Evolutionary conservation across 1,140 invertebrate genomes (phyloP).

Genomic region (Colletes gigas): DNA sequence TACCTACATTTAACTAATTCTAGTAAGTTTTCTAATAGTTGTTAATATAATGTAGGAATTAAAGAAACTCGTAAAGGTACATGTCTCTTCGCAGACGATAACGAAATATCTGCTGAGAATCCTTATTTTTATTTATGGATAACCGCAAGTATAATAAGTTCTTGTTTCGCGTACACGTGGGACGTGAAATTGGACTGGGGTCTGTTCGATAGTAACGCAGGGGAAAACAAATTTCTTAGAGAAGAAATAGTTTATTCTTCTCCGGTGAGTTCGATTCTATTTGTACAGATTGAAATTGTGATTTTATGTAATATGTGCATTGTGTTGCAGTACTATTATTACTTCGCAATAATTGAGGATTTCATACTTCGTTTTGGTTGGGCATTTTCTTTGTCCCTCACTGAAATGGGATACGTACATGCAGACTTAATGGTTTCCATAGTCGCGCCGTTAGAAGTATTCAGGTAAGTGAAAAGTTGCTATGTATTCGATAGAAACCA

Average conservation of each 20-base stretch:
- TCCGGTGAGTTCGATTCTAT: constrained; percentile 70
- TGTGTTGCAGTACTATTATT: constrained; percentile 84
- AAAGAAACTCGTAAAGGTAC: neutral
- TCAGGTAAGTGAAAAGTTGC: constrained; percentile 80
- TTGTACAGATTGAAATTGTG: neutral
- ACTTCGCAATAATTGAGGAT: constrained; percentile 91
- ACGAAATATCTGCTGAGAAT: constrained; percentile 85
- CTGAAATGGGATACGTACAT: constrained; percentile 87
- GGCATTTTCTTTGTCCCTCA: constrained; percentile 89
- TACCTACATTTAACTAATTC: constrained; percentile 82
- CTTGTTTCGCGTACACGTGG: constrained; percentile 95
- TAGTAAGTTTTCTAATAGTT: constrained; percentile 73
- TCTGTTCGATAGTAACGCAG: constrained; percentile 92
- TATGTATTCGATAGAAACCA: neutral
- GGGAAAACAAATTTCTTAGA: constrained; percentile 90
- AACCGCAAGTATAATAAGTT: constrained; percentile 87
- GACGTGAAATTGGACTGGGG: constrained; percentile 99
- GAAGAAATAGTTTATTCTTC: constrained; percentile 91
- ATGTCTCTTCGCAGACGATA: constrained; percentile 81
- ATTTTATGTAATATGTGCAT: constrained; percentile 5
- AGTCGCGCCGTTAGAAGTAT: constrained; percentile 91
- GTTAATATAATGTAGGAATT: neutral
- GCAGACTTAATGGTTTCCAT: constrained; percentile 90
- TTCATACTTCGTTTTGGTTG: constrained; percentile 92
- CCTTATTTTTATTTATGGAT: constrained; percentile 93